Base-by-base conservation (phyloP, 2,113 vertebrate genomes). In the Clarias magur region DNA sequence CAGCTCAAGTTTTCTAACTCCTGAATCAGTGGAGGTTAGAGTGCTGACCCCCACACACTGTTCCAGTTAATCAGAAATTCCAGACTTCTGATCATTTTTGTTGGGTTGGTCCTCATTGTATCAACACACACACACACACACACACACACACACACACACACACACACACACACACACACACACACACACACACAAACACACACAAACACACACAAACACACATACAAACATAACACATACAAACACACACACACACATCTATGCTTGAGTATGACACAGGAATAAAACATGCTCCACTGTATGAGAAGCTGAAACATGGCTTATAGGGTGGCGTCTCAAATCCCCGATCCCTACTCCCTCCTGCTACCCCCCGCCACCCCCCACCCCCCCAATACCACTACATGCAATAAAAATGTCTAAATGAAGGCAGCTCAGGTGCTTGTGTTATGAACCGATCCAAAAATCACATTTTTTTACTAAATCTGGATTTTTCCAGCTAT, bases 371-470 rank as follows among this genome's bases (percentile, higher is more conserved):
- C 27, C 42, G 11, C 56, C 63, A 48, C 42, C 38, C 59, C n/a
- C 68, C 42, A n/a, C 87, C 78, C 60, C 59, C 86, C 87, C 30
- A 67, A 86, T 34, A 70, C 81, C 34, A 75, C 68, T 70, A 87
- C 86, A 88, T 89, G 89, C 90, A 88, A 80, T 34, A 85, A 84
- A 85, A 88, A 88, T 19, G 90, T 92, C 90, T 89, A 93, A 92
- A 94, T 91, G 92, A 94, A 90, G 92, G 88, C 90, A 92, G 92
- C 93, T 94, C 89, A 94, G 91, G 91, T 83, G 86, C 83, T 54
- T 23, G 91, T 87, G 87, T 90, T 84, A 90, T 10, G 30, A 60
- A 19, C 27, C 78, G 4, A 80, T 80, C 56, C 78, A 80, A 80
- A 80, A 60, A 80, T 30, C 56, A 80, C 27, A 17, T 73, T 80